Percentiles rank a stretch among this genome's conserved stretches.
These are phyloP conservation scores for Phengaris arion DNA, from an alignment of 2,888 invertebrate genomes.

Conservation along the genomic window DNA sequence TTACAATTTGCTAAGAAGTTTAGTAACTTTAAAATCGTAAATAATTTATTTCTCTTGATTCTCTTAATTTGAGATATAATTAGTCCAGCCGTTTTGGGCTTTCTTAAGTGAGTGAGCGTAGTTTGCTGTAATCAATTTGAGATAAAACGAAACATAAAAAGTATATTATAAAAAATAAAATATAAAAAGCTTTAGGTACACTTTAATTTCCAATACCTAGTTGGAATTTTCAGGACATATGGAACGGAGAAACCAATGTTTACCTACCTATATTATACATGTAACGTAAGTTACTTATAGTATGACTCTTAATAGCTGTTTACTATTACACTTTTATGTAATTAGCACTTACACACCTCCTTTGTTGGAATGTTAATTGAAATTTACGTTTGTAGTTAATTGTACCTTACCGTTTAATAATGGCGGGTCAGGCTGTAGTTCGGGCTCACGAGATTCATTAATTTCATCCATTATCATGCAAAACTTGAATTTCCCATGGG, in stretches of 20 bases:
- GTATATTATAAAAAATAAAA: too few relatives aligned
- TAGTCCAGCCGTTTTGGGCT: neutral
- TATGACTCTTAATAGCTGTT: too few relatives aligned
- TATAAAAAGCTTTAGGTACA: too few relatives aligned
- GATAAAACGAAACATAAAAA: neutral
- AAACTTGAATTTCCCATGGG: constrained; percentile 16
- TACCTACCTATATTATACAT: too few relatives aligned
- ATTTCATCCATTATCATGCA: constrained; percentile 9
- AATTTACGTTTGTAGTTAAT: neutral
- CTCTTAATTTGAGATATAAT: neutral
- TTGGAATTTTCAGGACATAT: too few relatives aligned
- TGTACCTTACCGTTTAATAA: constrained; percentile 8
- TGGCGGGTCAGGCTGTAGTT: neutral
- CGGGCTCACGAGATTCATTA: constrained; percentile 13
- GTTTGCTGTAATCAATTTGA: neutral
- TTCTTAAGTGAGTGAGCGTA: neutral
- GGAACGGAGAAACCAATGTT: too few relatives aligned
- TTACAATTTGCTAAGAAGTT: neutral
- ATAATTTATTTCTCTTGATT: neutral
- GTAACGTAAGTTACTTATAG: too few relatives aligned
- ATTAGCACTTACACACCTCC: neutral
- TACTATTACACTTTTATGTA: too few relatives aligned
- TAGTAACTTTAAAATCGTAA: neutral
- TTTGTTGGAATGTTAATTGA: neutral
- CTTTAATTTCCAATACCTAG: too few relatives aligned